Base-by-base conservation (phyloP, 2,113 vertebrate genomes). In the Syrrhaptes paradoxus region DNA sequence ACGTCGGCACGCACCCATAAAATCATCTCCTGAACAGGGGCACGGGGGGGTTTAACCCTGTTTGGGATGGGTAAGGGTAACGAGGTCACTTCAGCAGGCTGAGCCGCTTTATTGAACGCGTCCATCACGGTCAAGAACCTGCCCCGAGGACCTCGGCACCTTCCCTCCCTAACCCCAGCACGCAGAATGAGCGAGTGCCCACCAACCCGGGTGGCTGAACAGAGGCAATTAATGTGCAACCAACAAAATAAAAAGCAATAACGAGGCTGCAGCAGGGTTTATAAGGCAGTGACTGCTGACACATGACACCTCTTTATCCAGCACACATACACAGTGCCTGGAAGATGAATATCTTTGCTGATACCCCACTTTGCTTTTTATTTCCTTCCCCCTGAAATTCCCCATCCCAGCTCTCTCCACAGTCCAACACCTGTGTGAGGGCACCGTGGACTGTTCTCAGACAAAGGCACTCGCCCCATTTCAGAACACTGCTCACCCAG, bases 231-330 rank as follows among this genome's bases (percentile, higher is more conserved):
- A 89, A 92, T 38, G 92, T 29, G 95, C 95, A 89, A 89, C 81
- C 94, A 95, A 94, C 89, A 86, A 68, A 94, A 89, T 81, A 57
- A 96, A 95, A 95, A 95, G 93, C 94, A 80, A 61, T 97, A 91
- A 89, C 34, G 90, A 92, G 74, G 48, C 87, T 38, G 65, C 84
- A 96, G 96, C 48, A 71, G 95, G 96, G 90, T 48, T 96, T 95
- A 92, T 78, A 84, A 92, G 21, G 9, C 81, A 48, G 25, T 36
- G 72, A n/a, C 84, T 93, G 20, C 92, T 76, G 38, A 85, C 48
- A 71, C n/a, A 11, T 76, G 80, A 70, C 11, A 61, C 67, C 86
- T 88, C 45, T 85, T 93, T 87, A 78, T 82, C 6, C 1, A 71
- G 88, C 15, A 86, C 97, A 83, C 85, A 61, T 18, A 32, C 26